phyloP scores from a whole-genome alignment of 2,113 vertebrate species.

The Panurus biarmicus region DNA sequence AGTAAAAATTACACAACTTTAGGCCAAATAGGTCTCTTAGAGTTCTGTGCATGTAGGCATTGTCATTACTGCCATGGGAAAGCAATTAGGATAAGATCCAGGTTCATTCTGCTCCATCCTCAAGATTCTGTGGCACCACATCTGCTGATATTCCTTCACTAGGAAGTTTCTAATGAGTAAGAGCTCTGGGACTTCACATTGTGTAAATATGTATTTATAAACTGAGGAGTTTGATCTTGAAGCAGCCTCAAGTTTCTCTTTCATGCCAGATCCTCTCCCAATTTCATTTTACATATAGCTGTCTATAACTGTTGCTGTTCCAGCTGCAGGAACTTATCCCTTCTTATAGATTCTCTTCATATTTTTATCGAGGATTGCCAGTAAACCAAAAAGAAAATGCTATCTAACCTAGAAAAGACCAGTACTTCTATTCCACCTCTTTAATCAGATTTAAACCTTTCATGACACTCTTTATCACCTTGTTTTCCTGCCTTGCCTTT shows the following conservation, averaged over 20 bases:
- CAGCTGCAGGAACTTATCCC: background rate
- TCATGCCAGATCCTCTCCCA: background rate
- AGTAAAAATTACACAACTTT: background rate
- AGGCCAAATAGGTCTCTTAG: background rate
- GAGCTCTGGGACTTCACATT: background rate
- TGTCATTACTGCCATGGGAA: background rate
- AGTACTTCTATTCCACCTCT: background rate
- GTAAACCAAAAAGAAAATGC: background rate
- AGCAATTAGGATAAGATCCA: background rate
- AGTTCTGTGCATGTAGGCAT: background rate
- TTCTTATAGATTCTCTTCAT: background rate
- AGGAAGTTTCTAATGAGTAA: background rate
- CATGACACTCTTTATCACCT: background rate
- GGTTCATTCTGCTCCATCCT: fast-evolving
- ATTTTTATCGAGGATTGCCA: background rate
- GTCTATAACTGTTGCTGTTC: background rate
- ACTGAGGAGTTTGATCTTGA: background rate
- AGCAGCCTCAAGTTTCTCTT: background rate
- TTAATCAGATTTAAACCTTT: background rate
- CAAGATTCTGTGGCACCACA: background rate
- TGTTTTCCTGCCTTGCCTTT: background rate
- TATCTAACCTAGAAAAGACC: no score
- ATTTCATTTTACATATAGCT: background rate
- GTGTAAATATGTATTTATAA: background rate
- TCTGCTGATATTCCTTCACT: background rate